Evolutionary conservation across 2,113 vertebrate genomes (phyloP).

Genomic region (Blennius ocellaris): DNA sequence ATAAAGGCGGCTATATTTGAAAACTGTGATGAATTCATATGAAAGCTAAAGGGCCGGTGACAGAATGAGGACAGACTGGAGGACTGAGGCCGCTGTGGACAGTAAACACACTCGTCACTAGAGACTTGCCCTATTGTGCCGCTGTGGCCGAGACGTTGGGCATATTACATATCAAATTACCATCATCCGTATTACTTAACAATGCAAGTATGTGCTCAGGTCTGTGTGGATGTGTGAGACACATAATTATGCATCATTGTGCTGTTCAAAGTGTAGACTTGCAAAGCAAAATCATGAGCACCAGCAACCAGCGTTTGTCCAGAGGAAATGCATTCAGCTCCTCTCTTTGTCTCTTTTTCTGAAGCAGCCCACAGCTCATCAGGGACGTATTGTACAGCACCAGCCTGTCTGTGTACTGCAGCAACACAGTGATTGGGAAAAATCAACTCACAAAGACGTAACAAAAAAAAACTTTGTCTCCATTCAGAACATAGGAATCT

Average conservation of each 20-base stretch:
- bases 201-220: background rate
- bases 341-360: conserved; percentile 62
- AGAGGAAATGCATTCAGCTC: conserved; percentile 71
- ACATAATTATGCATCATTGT: background rate
- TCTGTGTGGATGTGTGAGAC: background rate
- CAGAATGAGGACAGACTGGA: conserved; percentile 62
- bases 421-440: conserved; percentile 43
- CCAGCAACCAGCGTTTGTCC: conserved; percentile 48
- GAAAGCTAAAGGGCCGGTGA: conserved; percentile 33
- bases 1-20: background rate
- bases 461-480: conserved; percentile 38
- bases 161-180: conserved; percentile 56
- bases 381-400: conserved; percentile 58
- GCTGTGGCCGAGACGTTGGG: conserved; percentile 35
- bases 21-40: conserved; percentile 39
- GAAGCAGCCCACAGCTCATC: conserved; percentile 56
- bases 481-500: conserved; percentile 14
- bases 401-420: conserved; percentile 40
- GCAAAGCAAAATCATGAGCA: conserved; percentile 55
- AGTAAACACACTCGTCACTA: conserved; percentile 51
- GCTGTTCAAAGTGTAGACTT: conserved; percentile 14
- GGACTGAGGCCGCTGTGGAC: conserved; percentile 43
- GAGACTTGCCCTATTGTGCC: conserved; percentile 50
- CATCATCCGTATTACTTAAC: conserved; percentile 28
- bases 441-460: conserved; percentile 28